A percentile compares a stretch with the other conserved stretches of the same genome.
Evolutionary conservation across 1,140 invertebrate genomes (phyloP).

Genomic region (Pollicipes pollicipes): DNA sequence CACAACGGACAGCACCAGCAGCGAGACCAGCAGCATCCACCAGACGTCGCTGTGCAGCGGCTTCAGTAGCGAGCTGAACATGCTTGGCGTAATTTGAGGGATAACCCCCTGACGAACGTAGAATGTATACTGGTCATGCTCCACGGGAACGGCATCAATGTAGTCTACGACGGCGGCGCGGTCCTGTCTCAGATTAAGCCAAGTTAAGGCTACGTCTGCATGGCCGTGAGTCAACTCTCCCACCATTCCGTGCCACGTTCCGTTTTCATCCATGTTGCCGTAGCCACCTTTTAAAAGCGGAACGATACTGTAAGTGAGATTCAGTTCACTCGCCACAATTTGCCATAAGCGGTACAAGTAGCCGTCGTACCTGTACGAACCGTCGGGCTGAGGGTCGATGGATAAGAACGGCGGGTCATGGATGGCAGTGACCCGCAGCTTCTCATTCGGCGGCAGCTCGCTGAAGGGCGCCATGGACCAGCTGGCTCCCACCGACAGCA

Average conservation of each 20-base stretch:
- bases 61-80: not conserved
- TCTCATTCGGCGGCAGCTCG: not conserved
- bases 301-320: not conserved
- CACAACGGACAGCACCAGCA: not conserved
- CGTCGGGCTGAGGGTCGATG: not conserved
- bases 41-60: not conserved
- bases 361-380: not conserved
- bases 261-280: not conserved
- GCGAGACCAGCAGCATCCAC: not conserved
- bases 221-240: not conserved
- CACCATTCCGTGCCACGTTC: not conserved
- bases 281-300: not conserved
- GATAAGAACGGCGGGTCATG: not conserved
- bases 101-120: not conserved
- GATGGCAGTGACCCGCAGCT: not conserved
- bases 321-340: not conserved
- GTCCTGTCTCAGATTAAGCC: not conserved
- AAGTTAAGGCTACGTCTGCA: not conserved
- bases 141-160: not conserved
- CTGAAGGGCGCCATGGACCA: not conserved
- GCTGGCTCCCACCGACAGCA: not conserved
- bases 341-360: not conserved
- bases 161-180: not conserved
- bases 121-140: not conserved
- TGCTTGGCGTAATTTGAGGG: not conserved